These are phyloP conservation scores for Plutella xylostella DNA, from an alignment of 2,888 invertebrate genomes.

Conservation along the genomic window DNA sequence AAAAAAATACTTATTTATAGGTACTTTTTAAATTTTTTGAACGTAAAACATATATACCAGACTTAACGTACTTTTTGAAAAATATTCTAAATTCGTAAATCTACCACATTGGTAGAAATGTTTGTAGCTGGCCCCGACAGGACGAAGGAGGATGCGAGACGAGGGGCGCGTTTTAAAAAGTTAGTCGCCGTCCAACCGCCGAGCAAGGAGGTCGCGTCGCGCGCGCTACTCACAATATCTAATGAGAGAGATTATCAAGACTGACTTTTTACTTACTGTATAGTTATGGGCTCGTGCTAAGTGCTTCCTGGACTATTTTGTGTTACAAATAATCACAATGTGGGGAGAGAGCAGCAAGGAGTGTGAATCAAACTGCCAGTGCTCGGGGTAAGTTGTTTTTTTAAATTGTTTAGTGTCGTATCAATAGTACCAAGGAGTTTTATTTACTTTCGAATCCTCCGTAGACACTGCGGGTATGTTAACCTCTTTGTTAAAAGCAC, in stretches of 20 bases:
- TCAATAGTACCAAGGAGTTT: neutral
- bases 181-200: constrained; percentile 26
- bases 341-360: constrained; percentile 52
- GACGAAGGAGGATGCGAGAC: constrained; percentile 28
- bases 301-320: constrained; percentile 23
- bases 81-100: too few species aligned
- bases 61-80: too few species aligned
- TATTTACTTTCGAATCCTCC: too few species aligned
- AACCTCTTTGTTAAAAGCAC: too few species aligned
- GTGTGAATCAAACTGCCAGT: constrained; percentile 56
- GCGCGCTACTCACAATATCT: constrained; percentile 11
- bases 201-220: constrained; percentile 13
- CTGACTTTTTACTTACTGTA: constrained; percentile 22
- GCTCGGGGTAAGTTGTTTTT: constrained; percentile 46
- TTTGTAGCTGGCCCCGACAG: constrained; percentile 21
- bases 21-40: too few species aligned
- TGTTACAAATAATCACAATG: constrained; percentile 32
- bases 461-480: too few species aligned
- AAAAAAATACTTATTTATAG: too few species aligned
- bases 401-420: neutral
- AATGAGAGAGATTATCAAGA: constrained; percentile 31
- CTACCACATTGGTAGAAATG: constrained; percentile 37
- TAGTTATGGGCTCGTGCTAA: constrained; percentile 38
- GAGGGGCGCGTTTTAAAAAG: constrained; percentile 15
- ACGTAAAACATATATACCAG: too few species aligned